Evolutionary conservation across 1,140 invertebrate genomes (phyloP).

Genomic region (Drosophila jambulina): DNA sequence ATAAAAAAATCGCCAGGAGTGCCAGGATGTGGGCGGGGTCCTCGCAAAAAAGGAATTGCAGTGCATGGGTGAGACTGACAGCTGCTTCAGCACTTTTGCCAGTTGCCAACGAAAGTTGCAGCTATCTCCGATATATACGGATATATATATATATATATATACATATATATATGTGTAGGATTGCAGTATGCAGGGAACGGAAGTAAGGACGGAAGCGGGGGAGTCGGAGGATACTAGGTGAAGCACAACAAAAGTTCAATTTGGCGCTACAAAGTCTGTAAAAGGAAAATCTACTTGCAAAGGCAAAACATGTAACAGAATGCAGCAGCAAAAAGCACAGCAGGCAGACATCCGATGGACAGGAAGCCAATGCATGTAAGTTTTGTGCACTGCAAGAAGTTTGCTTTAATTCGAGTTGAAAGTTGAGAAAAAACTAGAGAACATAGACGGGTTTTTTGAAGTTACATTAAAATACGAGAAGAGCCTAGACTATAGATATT

Average conservation of each 20-base stretch:
- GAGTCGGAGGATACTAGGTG: conserved; percentile 16
- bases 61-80: conserved; percentile 41
- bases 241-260: conserved; percentile 77
- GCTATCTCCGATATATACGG: conserved; percentile 43
- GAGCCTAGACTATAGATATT: no score
- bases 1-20: conserved; percentile 14
- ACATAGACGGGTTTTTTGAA: no score
- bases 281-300: conserved; percentile 69
- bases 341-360: conserved; percentile 58
- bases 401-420: not conserved
- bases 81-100: conserved; percentile 54
- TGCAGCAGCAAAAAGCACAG: conserved; percentile 49
- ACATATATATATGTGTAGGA: not conserved
- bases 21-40: conserved; percentile 27
- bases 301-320: conserved; percentile 68
- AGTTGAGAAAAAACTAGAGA: no score
- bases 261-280: conserved; percentile 81
- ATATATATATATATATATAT: conserved; percentile 19
- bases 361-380: conserved; percentile 68
- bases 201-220: conserved; percentile 8
- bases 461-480: no score
- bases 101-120: conserved; percentile 39
- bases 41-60: conserved; percentile 18
- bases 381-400: conserved; percentile 16
- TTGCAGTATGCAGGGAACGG: conserved; percentile 4